Percentiles rank a stretch among this genome's conserved stretches.
These are phyloP conservation scores for Porites cylindrica DNA, from an alignment of 92 coral and sea anemone genomes.

Conservation along the genomic window DNA sequence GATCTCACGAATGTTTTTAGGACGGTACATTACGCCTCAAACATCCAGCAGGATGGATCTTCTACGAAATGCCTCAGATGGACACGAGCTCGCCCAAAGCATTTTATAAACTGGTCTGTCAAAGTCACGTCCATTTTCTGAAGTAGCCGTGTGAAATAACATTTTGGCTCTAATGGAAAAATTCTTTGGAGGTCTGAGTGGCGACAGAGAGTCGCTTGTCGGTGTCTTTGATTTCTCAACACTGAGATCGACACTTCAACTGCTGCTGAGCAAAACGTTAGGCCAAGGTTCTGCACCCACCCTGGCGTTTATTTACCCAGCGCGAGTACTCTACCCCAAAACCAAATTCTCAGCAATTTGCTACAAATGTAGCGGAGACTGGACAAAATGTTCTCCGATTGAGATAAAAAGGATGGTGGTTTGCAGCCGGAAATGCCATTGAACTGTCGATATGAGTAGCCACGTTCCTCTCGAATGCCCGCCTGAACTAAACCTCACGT, in stretches of 20 bases:
- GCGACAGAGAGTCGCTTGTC: slow-evolving; percentile 98
- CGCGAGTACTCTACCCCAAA: slow-evolving; percentile 57
- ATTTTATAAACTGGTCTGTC: slow-evolving; percentile 23
- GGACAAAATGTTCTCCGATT: slow-evolving; percentile 28
- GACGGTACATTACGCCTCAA: background rate
- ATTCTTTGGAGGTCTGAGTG: slow-evolving; percentile 99
- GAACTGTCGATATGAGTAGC: slow-evolving; percentile 53
- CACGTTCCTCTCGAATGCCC: slow-evolving; percentile 68
- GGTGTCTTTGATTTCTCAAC: slow-evolving; percentile 94
- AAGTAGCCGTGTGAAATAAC: slow-evolving; percentile 56
- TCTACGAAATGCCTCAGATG: background rate
- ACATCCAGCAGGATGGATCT: background rate
- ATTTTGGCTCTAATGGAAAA: slow-evolving; percentile 88
- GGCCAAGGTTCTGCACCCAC: background rate
- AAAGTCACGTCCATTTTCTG: background rate
- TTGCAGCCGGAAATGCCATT: slow-evolving; percentile 89
- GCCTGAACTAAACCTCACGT: slow-evolving; percentile 72
- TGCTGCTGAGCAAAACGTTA: slow-evolving; percentile 1
- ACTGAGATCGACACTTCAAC: slow-evolving; percentile 38
- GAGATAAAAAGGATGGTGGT: slow-evolving; percentile 63
- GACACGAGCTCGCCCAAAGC: background rate
- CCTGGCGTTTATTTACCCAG: slow-evolving; percentile 76
- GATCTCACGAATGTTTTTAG: slow-evolving; percentile 6
- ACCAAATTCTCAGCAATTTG: slow-evolving; percentile 53
- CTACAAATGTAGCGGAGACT: slow-evolving; percentile 15